Conservation (phyloP, 2,113 vertebrate genomes). For the Dicaeum eximium region DNA sequence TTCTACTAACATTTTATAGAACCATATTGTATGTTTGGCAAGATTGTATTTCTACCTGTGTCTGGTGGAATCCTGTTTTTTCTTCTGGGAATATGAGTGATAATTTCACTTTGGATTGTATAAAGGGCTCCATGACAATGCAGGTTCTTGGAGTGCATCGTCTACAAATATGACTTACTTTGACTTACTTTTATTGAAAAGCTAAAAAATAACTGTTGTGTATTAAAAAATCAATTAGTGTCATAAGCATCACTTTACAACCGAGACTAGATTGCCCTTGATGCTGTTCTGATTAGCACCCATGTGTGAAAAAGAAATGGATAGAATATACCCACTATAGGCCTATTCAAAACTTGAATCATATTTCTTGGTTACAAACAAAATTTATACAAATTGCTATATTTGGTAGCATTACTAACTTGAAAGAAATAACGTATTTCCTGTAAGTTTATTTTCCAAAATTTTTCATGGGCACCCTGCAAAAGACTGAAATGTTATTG, state of each 20-base stretch:
- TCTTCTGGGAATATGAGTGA: background rate
- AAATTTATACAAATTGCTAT: background rate
- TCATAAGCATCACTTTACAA: constrained; percentile 5
- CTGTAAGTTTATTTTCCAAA: background rate
- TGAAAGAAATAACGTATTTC: background rate
- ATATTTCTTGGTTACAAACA: background rate
- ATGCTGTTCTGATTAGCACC: background rate
- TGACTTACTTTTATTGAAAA: background rate
- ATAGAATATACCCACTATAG: background rate
- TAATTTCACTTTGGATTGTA: background rate
- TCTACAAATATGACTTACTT: background rate
- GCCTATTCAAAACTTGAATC: background rate
- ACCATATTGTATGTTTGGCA: background rate
- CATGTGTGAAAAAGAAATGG: background rate
- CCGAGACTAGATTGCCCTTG: background rate
- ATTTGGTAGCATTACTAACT: background rate
- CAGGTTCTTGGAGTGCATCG: background rate
- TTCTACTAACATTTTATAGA: background rate
- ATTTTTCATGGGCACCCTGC: background rate
- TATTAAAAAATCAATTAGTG: background rate
- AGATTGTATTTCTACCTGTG: background rate
- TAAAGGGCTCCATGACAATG: background rate
- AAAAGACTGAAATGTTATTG: background rate
- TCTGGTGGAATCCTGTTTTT: background rate
- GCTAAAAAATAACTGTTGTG: background rate